phyloP scores from a whole-genome alignment of 2,888 invertebrate genomes.

The Campoplex capitator region DNA sequence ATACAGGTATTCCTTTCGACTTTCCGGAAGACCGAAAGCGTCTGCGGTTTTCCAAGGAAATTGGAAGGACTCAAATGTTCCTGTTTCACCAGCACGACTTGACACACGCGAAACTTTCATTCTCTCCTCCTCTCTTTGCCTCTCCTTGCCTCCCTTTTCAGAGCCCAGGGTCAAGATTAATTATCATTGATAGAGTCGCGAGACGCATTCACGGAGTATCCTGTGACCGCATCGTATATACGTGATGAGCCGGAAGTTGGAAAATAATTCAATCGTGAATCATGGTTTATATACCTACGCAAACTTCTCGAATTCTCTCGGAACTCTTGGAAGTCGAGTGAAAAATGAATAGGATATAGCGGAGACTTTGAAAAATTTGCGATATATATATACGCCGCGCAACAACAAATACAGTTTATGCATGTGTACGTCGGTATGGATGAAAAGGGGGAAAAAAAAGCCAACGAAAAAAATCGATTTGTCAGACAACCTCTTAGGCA shows the following conservation, averaged over 20 bases:
- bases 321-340: slow-evolving; percentile 28
- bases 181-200: slow-evolving; percentile 60
- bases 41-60: slow-evolving; percentile 72
- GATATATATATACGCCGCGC: background rate
- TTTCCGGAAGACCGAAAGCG: slow-evolving; percentile 46
- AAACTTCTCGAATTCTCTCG: slow-evolving; percentile 47
- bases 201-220: slow-evolving; percentile 49
- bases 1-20: slow-evolving; percentile 37
- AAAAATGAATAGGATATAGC: slow-evolving; percentile 54
- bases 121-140: background rate
- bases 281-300: slow-evolving; percentile 38
- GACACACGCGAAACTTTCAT: slow-evolving; percentile 41
- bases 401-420: slow-evolving; percentile 7
- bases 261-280: slow-evolving; percentile 65
- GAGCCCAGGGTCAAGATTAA: slow-evolving; percentile 57
- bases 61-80: slow-evolving; percentile 55
- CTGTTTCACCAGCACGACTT: slow-evolving; percentile 6
- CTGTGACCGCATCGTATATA: slow-evolving; percentile 63
- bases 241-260: slow-evolving; percentile 54
- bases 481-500: slow-evolving; percentile 52
- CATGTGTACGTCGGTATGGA: background rate
- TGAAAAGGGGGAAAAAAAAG: background rate
- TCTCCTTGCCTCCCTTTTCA: background rate
- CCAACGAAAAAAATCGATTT: slow-evolving; percentile 35
- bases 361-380: slow-evolving; percentile 44